Percentiles rank a stretch among this genome's conserved stretches.
Conservation (phyloP, 2,797 vertebrate species). For the Rhincodon typus region DNA sequence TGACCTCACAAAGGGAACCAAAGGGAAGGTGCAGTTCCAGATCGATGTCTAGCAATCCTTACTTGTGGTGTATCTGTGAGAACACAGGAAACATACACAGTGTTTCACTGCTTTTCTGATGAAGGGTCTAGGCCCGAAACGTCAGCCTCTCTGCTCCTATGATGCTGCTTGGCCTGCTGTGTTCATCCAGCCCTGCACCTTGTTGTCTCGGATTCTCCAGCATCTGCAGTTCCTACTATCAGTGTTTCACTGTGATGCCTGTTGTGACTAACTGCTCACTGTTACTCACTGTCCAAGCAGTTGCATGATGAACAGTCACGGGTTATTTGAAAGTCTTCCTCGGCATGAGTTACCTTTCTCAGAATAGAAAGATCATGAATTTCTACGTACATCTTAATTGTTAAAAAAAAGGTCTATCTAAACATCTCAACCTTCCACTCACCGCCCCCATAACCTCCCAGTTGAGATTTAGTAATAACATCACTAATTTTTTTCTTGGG, state of each 20-base stretch:
- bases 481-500: no score
- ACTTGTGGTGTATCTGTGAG: background rate
- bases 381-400: background rate
- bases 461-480: no score
- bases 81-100: background rate
- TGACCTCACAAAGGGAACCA: background rate
- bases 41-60: background rate
- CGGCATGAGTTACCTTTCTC: background rate
- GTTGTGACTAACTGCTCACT: background rate
- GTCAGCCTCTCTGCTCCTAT: no score
- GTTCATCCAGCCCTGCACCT: no score
- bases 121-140: no score
- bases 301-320: background rate
- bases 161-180: no score
- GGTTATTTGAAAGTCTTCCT: background rate
- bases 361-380: background rate
- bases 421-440: background rate
- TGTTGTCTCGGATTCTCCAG: no score
- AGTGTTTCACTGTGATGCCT: background rate
- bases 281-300: background rate
- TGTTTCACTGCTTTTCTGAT: background rate
- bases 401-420: background rate
- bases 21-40: background rate
- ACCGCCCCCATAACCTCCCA: background rate
- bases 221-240: no score